Evolutionary conservation across 2,113 vertebrate genomes (phyloP).

Genomic region (Suncus etruscus): DNA sequence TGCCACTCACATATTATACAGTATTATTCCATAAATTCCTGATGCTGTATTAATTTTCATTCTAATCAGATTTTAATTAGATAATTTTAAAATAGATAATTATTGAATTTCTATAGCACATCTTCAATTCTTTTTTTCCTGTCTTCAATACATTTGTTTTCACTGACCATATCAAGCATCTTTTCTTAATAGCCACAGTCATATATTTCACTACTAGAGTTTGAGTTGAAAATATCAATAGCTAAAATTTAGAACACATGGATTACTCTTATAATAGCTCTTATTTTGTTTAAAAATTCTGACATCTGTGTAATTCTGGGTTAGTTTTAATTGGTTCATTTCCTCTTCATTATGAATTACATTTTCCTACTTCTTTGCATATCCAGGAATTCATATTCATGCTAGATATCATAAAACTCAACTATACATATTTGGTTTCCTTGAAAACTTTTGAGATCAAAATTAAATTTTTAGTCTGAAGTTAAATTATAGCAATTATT

Average conservation of each 20-base stretch:
- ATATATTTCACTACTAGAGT: not conserved
- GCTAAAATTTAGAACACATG: not conserved
- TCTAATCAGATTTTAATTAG: too few species aligned
- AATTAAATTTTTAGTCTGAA: not conserved
- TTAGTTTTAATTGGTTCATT: not conserved
- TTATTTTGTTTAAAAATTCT: not conserved
- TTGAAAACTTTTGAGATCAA: not conserved
- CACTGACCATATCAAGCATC: not conserved
- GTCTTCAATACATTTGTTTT: not conserved
- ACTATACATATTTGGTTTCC: not conserved
- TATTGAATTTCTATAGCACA: not conserved
- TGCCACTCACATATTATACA: too few species aligned
- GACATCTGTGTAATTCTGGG: not conserved
- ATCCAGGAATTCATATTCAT: not conserved
- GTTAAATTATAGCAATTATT: not conserved
- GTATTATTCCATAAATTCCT: too few species aligned
- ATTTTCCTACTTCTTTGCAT: not conserved
- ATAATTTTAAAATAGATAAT: too few species aligned
- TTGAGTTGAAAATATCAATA: not conserved
- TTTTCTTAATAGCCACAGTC: not conserved
- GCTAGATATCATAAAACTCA: not conserved
- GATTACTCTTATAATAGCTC: not conserved
- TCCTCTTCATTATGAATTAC: not conserved
- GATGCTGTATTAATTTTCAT: too few species aligned
- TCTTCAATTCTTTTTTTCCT: not conserved